A percentile compares a stretch with the other conserved stretches of the same genome.
phyloP scores from a whole-genome alignment of 2,797 vertebrate genomes.

The Myripristis jacobus region DNA sequence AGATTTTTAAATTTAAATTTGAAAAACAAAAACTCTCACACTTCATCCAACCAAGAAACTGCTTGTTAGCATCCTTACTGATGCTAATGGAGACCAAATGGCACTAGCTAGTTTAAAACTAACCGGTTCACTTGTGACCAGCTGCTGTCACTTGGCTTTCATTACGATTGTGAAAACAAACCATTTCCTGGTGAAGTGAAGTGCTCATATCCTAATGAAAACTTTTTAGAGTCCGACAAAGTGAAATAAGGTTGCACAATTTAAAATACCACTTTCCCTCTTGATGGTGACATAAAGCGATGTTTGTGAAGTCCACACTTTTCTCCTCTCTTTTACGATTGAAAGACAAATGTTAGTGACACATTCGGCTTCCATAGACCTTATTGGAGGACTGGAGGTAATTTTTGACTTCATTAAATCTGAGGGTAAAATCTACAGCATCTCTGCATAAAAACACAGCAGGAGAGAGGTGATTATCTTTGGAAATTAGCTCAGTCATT shows the following conservation, averaged over 20 bases:
- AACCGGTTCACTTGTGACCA: background rate
- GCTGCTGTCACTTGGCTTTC: background rate
- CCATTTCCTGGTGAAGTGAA: background rate
- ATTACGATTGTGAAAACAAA: background rate
- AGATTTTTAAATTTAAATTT: too few species aligned
- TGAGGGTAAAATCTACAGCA: constrained; percentile 72
- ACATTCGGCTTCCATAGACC: constrained; percentile 50
- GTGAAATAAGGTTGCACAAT: background rate
- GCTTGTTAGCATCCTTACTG: background rate
- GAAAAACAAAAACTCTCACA: too few species aligned
- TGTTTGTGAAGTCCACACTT: constrained; percentile 52
- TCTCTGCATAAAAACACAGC: constrained; percentile 79
- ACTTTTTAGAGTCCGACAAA: background rate
- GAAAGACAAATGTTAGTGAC: constrained; percentile 54
- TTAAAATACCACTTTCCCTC: background rate
- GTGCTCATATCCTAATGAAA: background rate
- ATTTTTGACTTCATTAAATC: constrained; percentile 80
- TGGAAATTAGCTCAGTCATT: constrained; percentile 86
- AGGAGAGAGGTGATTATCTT: constrained; percentile 84
- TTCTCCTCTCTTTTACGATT: constrained; percentile 31
- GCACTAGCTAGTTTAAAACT: background rate
- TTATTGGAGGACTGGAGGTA: constrained; percentile 63
- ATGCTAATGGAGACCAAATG: background rate
- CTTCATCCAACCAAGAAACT: too few species aligned
- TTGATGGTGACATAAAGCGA: constrained; percentile 1